Evolutionary conservation across 2,797 vertebrate species (phyloP).

Genomic region (Alcedo atthis): DNA sequence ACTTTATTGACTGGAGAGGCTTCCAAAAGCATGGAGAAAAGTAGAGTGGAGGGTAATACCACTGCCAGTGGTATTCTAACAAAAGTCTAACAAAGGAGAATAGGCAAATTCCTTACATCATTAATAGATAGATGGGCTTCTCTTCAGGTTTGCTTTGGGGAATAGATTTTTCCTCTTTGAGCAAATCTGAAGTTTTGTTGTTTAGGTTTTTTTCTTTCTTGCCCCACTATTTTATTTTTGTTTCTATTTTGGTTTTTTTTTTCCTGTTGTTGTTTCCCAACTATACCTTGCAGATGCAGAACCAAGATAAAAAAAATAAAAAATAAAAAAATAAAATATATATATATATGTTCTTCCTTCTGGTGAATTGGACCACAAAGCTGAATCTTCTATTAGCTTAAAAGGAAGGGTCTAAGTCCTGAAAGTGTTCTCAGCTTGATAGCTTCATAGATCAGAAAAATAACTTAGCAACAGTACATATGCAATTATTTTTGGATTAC

Average conservation of each 20-base stretch:
- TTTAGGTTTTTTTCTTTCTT: background rate
- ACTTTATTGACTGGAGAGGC: background rate
- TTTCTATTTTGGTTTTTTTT: background rate
- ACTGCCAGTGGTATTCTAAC: background rate
- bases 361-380: background rate
- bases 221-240: too few relatives aligned
- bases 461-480: background rate
- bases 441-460: conserved; percentile 18
- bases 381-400: background rate
- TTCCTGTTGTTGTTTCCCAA: background rate
- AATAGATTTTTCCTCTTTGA: background rate
- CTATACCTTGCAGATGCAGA: background rate
- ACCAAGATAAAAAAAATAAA: background rate
- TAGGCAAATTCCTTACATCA: background rate
- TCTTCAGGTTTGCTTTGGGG: background rate
- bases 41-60: background rate
- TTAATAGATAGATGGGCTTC: background rate
- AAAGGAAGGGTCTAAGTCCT: background rate
- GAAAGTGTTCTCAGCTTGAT: background rate
- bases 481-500: background rate
- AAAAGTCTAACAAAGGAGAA: background rate
- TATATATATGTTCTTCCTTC: background rate
- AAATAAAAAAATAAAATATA: background rate
- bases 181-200: background rate
- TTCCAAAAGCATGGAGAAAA: background rate